Evolutionary conservation across 2,113 vertebrate species (phyloP), one percentile per base, ranked within the genome.

Genomic region (Lampris incognitus): DNA sequence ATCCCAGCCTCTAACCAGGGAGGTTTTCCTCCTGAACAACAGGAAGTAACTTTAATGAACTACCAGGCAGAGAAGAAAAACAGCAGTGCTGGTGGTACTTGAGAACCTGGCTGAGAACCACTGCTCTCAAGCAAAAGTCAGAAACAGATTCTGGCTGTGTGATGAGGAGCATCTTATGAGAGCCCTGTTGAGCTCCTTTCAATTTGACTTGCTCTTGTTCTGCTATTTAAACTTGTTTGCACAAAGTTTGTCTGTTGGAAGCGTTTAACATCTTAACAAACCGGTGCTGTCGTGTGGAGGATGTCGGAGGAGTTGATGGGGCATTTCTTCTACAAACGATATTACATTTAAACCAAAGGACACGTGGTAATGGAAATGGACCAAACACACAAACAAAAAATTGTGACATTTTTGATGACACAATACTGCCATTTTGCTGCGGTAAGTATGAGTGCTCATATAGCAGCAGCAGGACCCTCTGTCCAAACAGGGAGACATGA

Each of bases 391-490:
- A 24, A 24, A 24, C 24, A 24, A 24, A 24, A 24, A 24, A 24
- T 24, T 24, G 24, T 24, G 24, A 24, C 24, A 24, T 24, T 24
- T 24, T 24, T 24, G 24, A 24, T 24, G 24, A 24, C 24, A 51
- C 56, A 68, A 10, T 5, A 54, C 24, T 36, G 40, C 13, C 8
- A 38, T 54, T 66, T 37, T 62, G 64, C 38, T 37, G 67, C 66
- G 58, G 58, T 65, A 84, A 88, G 85, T 73, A 85, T 50, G 36
- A 74, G 71, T 55, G 46, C 65, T 85, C 70, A 83, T 84, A 76
- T 75, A 59, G 57, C 56, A 69, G 52, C 64, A 69, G 51, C 59
- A 59, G 10, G 59, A 13, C 5, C 1, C 46, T 66, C 65, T 56
- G 56, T 73, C 57, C 56, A 51, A 6, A 36, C 38, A 38, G 24